phyloP scores from a whole-genome alignment of 2,888 invertebrate genomes.

The Heliothis peltigera region DNA sequence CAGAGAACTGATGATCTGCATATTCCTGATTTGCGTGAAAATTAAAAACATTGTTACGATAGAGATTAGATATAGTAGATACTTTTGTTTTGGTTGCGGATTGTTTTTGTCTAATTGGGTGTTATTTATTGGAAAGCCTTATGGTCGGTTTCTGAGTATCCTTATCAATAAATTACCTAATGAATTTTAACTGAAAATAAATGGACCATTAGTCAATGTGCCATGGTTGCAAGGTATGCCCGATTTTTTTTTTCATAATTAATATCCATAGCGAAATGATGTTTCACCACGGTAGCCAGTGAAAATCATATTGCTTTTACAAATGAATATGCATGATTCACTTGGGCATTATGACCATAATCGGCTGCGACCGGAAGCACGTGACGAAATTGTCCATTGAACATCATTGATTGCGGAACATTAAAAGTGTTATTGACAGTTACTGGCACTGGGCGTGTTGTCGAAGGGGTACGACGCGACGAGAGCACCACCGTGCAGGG shows the following conservation, averaged over 20 bases:
- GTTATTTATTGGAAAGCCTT: too few relatives aligned
- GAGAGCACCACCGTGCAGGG: constrained; percentile 97
- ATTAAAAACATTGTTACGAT: constrained; percentile 49
- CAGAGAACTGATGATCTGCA: constrained; percentile 93
- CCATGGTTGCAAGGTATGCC: too few relatives aligned
- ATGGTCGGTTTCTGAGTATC: too few relatives aligned
- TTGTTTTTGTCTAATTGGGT: too few relatives aligned
- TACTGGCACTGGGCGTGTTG: constrained; percentile 98
- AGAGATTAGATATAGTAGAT: too few relatives aligned
- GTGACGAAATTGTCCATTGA: constrained; percentile 31
- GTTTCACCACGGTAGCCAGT: neutral
- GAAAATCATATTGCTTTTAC: neutral
- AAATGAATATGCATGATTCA: constrained; percentile 8
- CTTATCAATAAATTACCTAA: too few relatives aligned
- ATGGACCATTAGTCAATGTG: too few relatives aligned
- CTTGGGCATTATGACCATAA: constrained; percentile 10
- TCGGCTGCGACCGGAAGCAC: constrained; percentile 38
- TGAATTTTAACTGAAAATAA: too few relatives aligned
- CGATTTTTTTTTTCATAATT: too few relatives aligned
- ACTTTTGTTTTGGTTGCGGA: too few relatives aligned
- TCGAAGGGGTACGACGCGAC: constrained; percentile 99
- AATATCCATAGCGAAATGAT: too few relatives aligned
- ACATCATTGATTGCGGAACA: constrained; percentile 25
- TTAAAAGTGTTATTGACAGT: constrained; percentile 69
- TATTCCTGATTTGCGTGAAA: constrained; percentile 90